Evolutionary conservation across 2,113 vertebrate species (phyloP), one percentile per base, ranked within the genome.

Genomic region (Benitochromis conjunctus): DNA sequence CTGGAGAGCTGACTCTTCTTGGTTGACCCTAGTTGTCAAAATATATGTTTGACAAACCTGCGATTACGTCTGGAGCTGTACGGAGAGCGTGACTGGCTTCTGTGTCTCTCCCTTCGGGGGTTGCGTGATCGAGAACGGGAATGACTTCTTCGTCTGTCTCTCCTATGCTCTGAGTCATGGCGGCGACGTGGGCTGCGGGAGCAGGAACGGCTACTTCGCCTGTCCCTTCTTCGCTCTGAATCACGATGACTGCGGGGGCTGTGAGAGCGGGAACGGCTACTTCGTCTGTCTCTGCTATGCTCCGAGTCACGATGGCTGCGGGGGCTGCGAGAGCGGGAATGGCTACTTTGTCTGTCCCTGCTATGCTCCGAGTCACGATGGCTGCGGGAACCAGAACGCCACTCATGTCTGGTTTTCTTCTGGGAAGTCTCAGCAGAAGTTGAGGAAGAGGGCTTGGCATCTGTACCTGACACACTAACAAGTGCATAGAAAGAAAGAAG

Each of bases 281-380:
- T 34, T 24, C 6, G 53, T 29, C 10, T 94, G 41, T n/a, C 79
- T 57, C 64, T 76, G 9, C 36, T 19, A 3, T 58, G 29, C 2
- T 71, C 71, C 0, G 81, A 77, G 11, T 90, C 79, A 1, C 9
- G 81, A 29, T 57, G 60, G n/a, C 87, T 82, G 9, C 92, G 89
- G 0, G 97, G 88, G 54, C 91, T 91, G 5, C 8, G 86, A 1
- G 89, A 89, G 21, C 81, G 87, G 26, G 96, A 96, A 46, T 92
- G 29, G 8, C 58, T 89, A 1, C 82, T 82, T 38, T 5, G 62
- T 36, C 14, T 93, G 62, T 19, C 82, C 38, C 81, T 51, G 29
- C 34, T 43, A 3, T 31, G 13, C 1, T 86, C 80, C 0, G 71
- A 80, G 18, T 89, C 77, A 2, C 14, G 80, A 56, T 54, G 54